Evolutionary conservation across 1,140 invertebrate species (phyloP).

Genomic region (Drosophila simulans): DNA sequence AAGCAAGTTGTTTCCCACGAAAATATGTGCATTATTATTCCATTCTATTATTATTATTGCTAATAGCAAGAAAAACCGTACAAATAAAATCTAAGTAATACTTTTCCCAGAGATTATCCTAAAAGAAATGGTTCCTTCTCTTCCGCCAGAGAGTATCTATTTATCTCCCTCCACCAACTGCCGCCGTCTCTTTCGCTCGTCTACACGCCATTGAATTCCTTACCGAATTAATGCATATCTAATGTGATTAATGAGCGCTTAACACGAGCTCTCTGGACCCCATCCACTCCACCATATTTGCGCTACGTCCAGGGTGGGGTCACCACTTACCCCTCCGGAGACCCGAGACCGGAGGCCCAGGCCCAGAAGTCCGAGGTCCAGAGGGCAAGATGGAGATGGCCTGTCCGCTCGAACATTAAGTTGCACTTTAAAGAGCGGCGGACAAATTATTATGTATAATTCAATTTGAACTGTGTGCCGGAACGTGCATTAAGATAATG

Average conservation of each 20-base stretch:
- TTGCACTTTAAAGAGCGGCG: conserved; percentile 78
- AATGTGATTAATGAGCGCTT: conserved; percentile 81
- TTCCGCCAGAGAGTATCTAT: conserved; percentile 6
- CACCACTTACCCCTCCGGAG: conserved; percentile 19
- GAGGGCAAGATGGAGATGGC: conserved; percentile 1
- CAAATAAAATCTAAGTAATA: background rate
- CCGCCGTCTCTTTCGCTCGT: conserved; percentile 4
- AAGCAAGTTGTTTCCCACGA: no score
- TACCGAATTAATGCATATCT: conserved; percentile 76
- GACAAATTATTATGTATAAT: conserved; percentile 83
- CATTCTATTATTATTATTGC: no score
- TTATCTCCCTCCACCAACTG: conserved; percentile 7
- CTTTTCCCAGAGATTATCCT: conserved; percentile 10
- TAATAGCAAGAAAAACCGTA: no score
- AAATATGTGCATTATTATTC: no score
- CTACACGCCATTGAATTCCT: conserved; percentile 22
- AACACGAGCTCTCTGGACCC: conserved; percentile 63
- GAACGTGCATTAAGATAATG: conserved; percentile 82
- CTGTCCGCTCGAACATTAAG: conserved; percentile 64
- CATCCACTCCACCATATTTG: conserved; percentile 4
- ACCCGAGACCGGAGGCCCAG: background rate
- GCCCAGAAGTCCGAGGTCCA: background rate
- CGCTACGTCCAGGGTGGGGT: conserved; percentile 37
- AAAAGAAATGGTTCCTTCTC: conserved; percentile 7
- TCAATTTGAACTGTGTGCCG: conserved; percentile 82